Conservation (phyloP, 2,113 vertebrate species). For the Pedetes capensis region DNA sequence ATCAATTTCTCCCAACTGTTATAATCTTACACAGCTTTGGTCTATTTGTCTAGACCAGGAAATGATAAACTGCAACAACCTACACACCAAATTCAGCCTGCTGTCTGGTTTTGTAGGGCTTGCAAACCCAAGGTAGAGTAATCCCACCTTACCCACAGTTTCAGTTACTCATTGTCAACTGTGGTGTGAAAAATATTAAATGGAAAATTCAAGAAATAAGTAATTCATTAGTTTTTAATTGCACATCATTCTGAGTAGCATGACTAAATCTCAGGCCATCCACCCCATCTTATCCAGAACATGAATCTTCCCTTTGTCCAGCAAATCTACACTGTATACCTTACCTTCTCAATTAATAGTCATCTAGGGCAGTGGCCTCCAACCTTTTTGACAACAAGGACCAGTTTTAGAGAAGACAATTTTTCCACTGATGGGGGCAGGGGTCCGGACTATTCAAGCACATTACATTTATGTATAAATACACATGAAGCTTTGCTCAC, state of each 20-base stretch:
- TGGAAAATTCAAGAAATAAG: not conserved
- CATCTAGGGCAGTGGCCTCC: too few species aligned
- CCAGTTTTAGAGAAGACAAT: too few species aligned
- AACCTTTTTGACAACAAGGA: too few species aligned
- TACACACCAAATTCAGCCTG: not conserved
- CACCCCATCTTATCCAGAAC: not conserved
- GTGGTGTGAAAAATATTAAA: not conserved
- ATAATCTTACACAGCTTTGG: not conserved
- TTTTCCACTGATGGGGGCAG: too few species aligned
- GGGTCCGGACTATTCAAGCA: too few species aligned
- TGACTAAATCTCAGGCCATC: not conserved
- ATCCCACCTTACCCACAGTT: not conserved
- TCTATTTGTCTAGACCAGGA: not conserved
- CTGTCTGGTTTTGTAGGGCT: not conserved
- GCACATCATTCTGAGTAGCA: not conserved
- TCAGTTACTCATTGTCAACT: not conserved
- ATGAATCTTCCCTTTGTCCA: not conserved
- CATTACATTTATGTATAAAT: too few species aligned
- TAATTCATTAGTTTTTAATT: not conserved
- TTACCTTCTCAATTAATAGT: not conserved
- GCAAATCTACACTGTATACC: too few species aligned
- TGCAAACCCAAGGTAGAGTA: not conserved
- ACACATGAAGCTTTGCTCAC: too few species aligned
- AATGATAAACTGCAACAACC: not conserved
- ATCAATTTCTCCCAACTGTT: constrained; percentile 19